phyloP scores from a whole-genome alignment of 2,797 vertebrate species.

The Cirrhinus mrigala region DNA sequence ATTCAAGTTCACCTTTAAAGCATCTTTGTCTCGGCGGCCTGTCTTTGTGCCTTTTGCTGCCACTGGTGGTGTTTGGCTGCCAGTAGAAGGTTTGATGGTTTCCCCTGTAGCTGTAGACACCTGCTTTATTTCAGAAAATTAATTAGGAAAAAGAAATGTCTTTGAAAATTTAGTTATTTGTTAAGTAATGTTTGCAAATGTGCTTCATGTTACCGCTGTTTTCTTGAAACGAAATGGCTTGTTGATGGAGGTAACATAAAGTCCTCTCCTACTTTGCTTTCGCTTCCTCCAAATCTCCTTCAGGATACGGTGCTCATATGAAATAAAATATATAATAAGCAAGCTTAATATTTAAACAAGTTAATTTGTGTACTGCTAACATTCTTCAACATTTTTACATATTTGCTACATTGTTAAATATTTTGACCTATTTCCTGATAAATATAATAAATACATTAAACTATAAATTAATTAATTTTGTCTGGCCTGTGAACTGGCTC shows the following conservation, averaged over 20 bases:
- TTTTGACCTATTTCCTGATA: too few species aligned
- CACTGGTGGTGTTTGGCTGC: neutral
- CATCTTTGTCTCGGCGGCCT: neutral
- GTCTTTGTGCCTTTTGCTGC: neutral
- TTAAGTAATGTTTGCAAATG: neutral
- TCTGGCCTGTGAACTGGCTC: too few species aligned
- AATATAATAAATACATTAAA: too few species aligned
- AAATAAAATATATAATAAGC: neutral
- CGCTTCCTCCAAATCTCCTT: neutral
- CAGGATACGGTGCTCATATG: neutral
- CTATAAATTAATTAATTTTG: too few species aligned
- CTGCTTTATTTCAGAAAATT: too few species aligned
- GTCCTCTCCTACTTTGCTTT: neutral
- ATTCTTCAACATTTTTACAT: too few species aligned
- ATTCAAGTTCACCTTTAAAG: neutral
- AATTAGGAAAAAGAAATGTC: too few species aligned
- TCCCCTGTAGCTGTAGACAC: too few species aligned
- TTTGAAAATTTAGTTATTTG: too few species aligned
- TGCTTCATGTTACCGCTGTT: neutral
- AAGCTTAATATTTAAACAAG: neutral
- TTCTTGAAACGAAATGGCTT: neutral
- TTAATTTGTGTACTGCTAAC: neutral
- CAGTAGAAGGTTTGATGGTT: too few species aligned
- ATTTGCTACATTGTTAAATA: too few species aligned
- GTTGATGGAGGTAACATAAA: neutral